These are phyloP conservation scores for Plebejus anna DNA, from an alignment of 2,888 invertebrate genomes.

Conservation along the genomic window DNA sequence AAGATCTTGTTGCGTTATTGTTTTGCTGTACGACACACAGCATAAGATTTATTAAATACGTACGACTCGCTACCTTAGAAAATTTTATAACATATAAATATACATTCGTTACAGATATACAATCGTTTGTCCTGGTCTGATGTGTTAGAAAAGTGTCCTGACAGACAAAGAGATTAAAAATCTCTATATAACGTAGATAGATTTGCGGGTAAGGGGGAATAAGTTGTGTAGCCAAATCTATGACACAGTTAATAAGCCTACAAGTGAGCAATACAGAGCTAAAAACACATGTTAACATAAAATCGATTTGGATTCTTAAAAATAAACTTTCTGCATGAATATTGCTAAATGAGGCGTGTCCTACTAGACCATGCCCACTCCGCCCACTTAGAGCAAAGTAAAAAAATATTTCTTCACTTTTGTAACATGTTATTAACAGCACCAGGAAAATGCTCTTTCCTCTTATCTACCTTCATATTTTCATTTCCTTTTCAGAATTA, in stretches of 20 bases:
- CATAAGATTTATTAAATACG: not conserved
- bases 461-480: not conserved
- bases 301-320: not conserved
- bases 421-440: conserved; percentile 1
- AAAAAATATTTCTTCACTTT: conserved; percentile 6
- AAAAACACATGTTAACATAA: not conserved
- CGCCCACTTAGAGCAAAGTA: conserved; percentile 22
- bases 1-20: not conserved
- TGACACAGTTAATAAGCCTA: not conserved
- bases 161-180: no score
- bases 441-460: not conserved
- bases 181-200: no score
- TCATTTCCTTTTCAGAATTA: not conserved
- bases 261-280: not conserved
- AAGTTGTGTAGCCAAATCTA: not conserved
- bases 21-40: not conserved
- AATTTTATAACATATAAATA: no score
- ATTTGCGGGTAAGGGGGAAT: not conserved
- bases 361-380: not conserved
- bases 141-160: no score
- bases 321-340: conserved; percentile 3
- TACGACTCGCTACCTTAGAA: no score
- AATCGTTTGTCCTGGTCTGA: no score
- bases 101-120: no score
- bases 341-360: conserved; percentile 18